A percentile compares a stretch with the other conserved stretches of the same genome.
Evolutionary conservation across 2,113 vertebrate genomes (phyloP).

Genomic region (Hemiprocne comata): DNA sequence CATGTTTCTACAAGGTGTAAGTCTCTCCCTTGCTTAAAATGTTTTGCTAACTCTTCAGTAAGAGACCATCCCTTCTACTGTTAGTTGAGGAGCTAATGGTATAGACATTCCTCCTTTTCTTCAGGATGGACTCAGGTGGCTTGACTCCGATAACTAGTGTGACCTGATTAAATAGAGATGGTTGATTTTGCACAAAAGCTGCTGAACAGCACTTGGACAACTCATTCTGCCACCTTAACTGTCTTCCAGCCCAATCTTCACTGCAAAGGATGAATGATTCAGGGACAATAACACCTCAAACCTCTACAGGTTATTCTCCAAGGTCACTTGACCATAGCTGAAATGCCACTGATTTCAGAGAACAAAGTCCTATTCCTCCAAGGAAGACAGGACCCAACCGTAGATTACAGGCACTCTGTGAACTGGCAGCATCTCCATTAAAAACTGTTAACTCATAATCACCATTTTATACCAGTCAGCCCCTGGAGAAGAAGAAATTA

Average conservation of each 20-base stretch:
- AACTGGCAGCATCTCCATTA: not conserved
- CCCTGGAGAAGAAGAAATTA: constrained; percentile 42
- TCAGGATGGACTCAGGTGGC: not conserved
- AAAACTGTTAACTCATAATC: constrained; percentile 47
- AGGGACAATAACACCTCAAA: not conserved
- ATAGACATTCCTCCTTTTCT: not conserved
- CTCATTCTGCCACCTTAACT: not conserved
- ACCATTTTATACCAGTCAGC: not conserved
- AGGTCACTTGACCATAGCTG: not conserved
- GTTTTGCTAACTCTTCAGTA: not conserved
- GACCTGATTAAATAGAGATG: not conserved
- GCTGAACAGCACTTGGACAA: not conserved
- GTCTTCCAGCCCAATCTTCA: not conserved
- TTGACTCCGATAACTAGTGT: not conserved
- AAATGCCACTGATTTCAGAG: not conserved
- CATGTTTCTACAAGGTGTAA: not conserved
- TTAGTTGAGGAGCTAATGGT: not conserved
- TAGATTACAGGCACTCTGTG: not conserved
- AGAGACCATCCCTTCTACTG: not conserved
- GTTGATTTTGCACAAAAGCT: not conserved
- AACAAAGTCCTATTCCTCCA: not conserved
- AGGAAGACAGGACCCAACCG: not conserved
- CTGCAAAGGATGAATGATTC: not conserved
- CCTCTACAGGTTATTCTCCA: not conserved
- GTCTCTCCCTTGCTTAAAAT: rapidly evolving